Evolutionary conservation across 2,888 invertebrate genomes (phyloP), one percentile per base, ranked within the genome.

Genomic region (Papilio elwesi): DNA sequence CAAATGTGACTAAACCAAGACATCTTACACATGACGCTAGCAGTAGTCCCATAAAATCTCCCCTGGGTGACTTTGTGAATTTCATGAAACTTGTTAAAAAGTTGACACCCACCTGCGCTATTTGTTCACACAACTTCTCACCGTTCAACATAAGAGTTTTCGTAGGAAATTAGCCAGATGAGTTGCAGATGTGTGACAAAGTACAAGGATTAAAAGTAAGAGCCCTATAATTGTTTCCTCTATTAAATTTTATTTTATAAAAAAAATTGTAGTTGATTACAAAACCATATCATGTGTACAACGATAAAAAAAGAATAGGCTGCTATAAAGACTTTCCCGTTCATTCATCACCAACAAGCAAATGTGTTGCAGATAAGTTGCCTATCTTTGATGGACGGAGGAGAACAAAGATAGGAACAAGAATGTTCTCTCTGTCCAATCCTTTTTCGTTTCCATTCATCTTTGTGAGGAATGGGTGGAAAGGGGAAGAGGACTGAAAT

Each of bases 91-190:
- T 69, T 73, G 65, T 52, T 52, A 36, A 62, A 69, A 69, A 66
- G 73, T 73, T 73, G 59, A 68, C 16, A 66, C 65, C 66, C 73
- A 69, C 73, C 69, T 73, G 73, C 47, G 73, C 73, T 73, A 69
- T 69, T 73, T 69, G 73, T 73, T 65, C 53, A 47, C 57, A n/a
- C 65, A 73, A 73, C 48, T 73, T 73, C 64, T 57, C 69, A 43
- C 26, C 65, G 55, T 69, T 68, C 57, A 59, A 73, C 73, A 65
- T 55, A 57, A 57, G 69, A 69, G 73, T 73, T 73, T 73, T 65
- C 59, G 64, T 73, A 47, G 63, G 26, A 68, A 59, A 69, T 66
- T 71, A 71, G 36, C 51, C 36, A 68, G 55, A 48, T 57, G 67
- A 62, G 43, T 67, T 67, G 15, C 62, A 67, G 52, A 51, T 62